Evolutionary conservation across 1,140 invertebrate species (phyloP).

Genomic region (Ptiloglossa arizonensis): DNA sequence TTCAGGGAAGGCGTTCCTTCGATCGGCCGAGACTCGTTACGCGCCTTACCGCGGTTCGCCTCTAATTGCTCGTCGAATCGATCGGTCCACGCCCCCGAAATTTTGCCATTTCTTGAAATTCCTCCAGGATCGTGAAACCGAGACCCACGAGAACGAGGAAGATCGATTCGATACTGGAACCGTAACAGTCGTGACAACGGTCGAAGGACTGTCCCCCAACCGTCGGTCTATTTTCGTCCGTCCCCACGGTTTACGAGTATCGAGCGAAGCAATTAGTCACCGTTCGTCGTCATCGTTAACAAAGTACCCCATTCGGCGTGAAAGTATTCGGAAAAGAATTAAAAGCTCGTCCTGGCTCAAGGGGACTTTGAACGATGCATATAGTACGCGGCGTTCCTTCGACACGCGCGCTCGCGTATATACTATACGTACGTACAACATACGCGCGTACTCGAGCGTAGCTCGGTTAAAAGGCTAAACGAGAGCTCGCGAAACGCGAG

Average conservation of each 20-base stretch:
- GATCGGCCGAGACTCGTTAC: background rate
- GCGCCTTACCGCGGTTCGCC: too few species aligned
- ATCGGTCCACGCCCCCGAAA: background rate
- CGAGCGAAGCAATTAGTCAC: constrained; percentile 55
- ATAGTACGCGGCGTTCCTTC: too few species aligned
- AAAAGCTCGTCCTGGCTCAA: constrained; percentile 17
- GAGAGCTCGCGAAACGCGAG: too few species aligned
- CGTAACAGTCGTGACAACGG: constrained; percentile 33
- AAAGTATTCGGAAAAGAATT: constrained; percentile 52
- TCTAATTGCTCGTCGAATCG: background rate
- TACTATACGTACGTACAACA: too few species aligned
- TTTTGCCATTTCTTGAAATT: background rate
- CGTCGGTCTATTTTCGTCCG: background rate
- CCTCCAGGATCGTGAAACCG: too few species aligned
- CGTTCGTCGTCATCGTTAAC: constrained; percentile 49
- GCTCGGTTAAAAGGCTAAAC: too few species aligned
- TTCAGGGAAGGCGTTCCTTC: constrained; percentile 34
- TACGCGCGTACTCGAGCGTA: too few species aligned
- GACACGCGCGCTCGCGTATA: too few species aligned
- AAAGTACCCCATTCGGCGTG: constrained; percentile 48
- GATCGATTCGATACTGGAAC: background rate
- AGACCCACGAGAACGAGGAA: background rate
- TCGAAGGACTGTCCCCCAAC: constrained; percentile 9
- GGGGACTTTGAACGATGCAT: constrained; percentile 9
- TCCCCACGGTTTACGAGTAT: constrained; percentile 38